Base-by-base conservation (phyloP, 2,797 vertebrate genomes). In the Sylvia borin region DNA sequence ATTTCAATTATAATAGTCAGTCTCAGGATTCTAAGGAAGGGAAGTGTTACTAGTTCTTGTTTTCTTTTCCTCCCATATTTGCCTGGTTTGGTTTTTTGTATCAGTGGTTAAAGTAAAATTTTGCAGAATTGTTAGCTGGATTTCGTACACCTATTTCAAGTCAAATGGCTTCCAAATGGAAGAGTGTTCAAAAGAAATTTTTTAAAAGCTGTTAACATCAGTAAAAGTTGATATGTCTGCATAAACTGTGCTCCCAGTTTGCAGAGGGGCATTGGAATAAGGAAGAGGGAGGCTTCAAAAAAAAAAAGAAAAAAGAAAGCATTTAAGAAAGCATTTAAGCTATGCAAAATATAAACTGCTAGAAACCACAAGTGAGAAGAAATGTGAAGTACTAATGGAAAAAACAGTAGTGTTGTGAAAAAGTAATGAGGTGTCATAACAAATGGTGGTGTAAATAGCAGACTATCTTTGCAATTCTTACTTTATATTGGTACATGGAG, bases 301-400 rank as follows among this genome's bases (percentile, higher is more conserved):
- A 61, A 74, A 48, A 21, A 40, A 40, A 40, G 14, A 40, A 40
- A 40, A 36, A 36, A 36, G 10, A 36, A n/a, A n/a, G n/a, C n/a
- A n/a, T n/a, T n/a, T n/a, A n/a, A 36, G 36, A 36, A 40, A 13
- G 14, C 55, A 81, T 86, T 77, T 88, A 88, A 80, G n/a, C 78
- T 92, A 62, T 87, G 85, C 79, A 90, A 96, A 85, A 88, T 88
- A 61, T 66, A 91, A 96, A 87, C 83, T 90, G 61, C 54, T 77
- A 57, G 47, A 96, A 93, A 93, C 87, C 79, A 55, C 82, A 84
- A 88, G 15, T 72, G 67, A 91, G 70, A 77, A 78, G 84, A 92
- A 92, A 89, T 84, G 65, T 80, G 82, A 93, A 94, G 70, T 85
- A 94, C 90, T 96, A 92, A 93, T 81, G 85, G 79, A 45, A 85